Percentiles rank a stretch among this genome's conserved stretches.
These are phyloP conservation scores for Phortica okadai DNA, from an alignment of 2,888 invertebrate species.

Conservation along the genomic window DNA sequence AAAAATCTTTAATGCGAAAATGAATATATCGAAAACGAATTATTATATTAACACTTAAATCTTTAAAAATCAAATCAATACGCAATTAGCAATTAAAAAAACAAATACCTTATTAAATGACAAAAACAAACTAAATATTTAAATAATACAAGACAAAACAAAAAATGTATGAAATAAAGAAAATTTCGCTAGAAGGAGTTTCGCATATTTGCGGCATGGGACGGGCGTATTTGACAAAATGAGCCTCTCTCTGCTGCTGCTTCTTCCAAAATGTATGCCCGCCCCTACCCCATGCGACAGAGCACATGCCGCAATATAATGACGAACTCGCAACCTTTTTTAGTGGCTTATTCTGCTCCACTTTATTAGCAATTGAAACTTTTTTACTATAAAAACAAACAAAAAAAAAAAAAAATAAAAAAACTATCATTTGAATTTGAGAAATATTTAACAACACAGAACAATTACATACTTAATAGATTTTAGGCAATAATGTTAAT, in stretches of 20 bases:
- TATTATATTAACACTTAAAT: not conserved
- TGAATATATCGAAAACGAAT: not conserved
- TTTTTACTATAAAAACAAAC: not conserved
- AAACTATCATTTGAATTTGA: not conserved
- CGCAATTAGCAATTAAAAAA: not conserved
- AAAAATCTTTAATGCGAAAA: not conserved
- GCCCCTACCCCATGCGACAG: too few relatives aligned
- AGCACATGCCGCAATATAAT: not conserved
- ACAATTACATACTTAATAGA: not conserved
- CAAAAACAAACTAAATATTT: not conserved
- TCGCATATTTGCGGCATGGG: too few relatives aligned
- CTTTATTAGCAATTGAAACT: not conserved
- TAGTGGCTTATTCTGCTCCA: slow-evolving; percentile 9
- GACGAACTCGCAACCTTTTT: not conserved
- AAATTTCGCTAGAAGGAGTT: too few relatives aligned
- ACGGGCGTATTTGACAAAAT: too few relatives aligned
- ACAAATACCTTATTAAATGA: not conserved
- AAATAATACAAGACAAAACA: not conserved
- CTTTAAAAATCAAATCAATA: not conserved
- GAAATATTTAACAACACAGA: not conserved
- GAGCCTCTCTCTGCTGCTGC: too few relatives aligned
- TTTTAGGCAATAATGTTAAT: not conserved
- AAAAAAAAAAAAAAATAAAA: too few relatives aligned
- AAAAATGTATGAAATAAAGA: not conserved
- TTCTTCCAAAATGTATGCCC: too few relatives aligned